Evolutionary conservation across 2,888 invertebrate genomes (phyloP).

Genomic region (Itoplectis maculator): DNA sequence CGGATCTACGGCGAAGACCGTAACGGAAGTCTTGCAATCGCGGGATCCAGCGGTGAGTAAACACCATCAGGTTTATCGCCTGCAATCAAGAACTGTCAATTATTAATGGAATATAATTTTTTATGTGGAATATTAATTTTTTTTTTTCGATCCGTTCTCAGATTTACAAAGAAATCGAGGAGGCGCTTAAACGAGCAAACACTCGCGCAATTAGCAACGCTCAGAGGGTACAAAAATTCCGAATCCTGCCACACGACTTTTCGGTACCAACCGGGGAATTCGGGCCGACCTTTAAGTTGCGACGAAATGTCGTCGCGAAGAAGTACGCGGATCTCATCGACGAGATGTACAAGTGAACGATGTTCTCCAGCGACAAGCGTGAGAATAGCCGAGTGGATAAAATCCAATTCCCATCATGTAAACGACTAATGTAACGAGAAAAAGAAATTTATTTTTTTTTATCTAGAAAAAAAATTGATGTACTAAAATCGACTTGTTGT

Average conservation of each 20-base stretch:
- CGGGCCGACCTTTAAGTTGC: conserved; percentile 96
- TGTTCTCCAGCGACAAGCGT: neutral
- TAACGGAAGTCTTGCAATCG: conserved; percentile 89
- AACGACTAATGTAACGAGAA: too few relatives aligned
- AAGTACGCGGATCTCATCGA: conserved; percentile 93
- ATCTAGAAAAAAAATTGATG: conserved; percentile 3
- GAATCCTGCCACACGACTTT: conserved; percentile 93
- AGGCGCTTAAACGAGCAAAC: conserved; percentile 92
- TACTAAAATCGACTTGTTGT: neutral
- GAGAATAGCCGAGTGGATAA: neutral
- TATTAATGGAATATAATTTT: too few relatives aligned
- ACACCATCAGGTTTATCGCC: conserved; percentile 1
- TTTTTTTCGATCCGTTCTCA: conserved; percentile 77
- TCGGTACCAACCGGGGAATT: conserved; percentile 94
- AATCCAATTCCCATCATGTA: neutral
- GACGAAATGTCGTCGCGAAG: conserved; percentile 90
- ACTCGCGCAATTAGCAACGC: conserved; percentile 93
- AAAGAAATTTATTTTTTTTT: conserved; percentile 2
- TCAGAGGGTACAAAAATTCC: conserved; percentile 94
- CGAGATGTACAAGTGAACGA: conserved; percentile 88
- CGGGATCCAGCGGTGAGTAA: conserved; percentile 86
- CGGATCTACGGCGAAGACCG: conserved; percentile 89
- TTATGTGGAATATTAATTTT: neutral
- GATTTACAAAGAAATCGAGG: conserved; percentile 92
- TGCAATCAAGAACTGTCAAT: neutral